Evolutionary conservation across 2,113 vertebrate species (phyloP).

Genomic region (Heterotis niloticus): DNA sequence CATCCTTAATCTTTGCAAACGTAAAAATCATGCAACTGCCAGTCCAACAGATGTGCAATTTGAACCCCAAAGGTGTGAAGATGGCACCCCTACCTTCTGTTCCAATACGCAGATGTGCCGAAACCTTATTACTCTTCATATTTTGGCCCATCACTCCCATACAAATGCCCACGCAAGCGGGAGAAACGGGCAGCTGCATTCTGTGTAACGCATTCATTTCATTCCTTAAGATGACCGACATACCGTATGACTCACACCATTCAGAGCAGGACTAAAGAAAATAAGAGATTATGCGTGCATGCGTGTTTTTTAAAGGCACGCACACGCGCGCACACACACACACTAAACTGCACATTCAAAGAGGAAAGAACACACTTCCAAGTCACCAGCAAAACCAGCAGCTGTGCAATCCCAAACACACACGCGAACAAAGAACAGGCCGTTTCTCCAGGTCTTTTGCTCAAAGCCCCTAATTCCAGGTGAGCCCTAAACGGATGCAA

Average conservation of each 20-base stretch:
- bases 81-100: too few relatives aligned
- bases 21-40: too few relatives aligned
- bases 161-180: not conserved
- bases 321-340: slow-evolving; percentile 10
- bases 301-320: not conserved
- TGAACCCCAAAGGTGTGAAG: too few relatives aligned
- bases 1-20: too few relatives aligned
- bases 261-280: not conserved
- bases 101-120: too few relatives aligned
- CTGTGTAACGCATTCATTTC: too few relatives aligned
- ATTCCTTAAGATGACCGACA: not conserved
- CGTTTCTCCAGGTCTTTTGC: not conserved
- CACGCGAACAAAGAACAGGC: not conserved
- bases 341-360: not conserved
- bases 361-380: not conserved
- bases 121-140: too few relatives aligned
- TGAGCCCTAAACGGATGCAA: slow-evolving; percentile 22
- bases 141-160: too few relatives aligned
- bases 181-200: not conserved
- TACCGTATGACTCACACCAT: not conserved
- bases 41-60: too few relatives aligned
- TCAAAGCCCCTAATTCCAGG: slow-evolving; percentile 22
- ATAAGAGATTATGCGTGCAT: not conserved
- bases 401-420: not conserved
- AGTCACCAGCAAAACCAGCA: not conserved